phyloP scores from a whole-genome alignment of 2,797 vertebrate genomes.

The Halcyon leucocephala region DNA sequence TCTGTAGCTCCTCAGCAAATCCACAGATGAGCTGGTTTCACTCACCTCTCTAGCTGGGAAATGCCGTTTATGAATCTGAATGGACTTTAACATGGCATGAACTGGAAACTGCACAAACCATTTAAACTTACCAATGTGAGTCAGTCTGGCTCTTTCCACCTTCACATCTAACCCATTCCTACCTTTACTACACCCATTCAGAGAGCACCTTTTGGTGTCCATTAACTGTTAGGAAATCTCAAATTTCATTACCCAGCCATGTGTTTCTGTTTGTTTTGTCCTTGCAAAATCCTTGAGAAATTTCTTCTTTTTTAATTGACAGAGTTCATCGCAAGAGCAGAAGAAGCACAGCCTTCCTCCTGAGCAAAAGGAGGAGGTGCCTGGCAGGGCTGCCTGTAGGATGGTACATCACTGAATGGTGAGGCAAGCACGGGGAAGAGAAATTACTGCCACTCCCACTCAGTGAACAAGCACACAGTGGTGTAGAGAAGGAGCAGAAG shows the following conservation, averaged over 20 bases:
- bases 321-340: not conserved
- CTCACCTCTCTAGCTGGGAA: not conserved
- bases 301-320: not conserved
- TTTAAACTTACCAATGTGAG: not conserved
- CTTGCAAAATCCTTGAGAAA: not conserved
- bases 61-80: not conserved
- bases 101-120: not conserved
- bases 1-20: not conserved
- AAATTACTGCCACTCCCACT: not conserved
- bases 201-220: not conserved
- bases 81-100: accelerated
- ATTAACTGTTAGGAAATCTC: not conserved
- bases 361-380: not conserved
- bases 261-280: not conserved
- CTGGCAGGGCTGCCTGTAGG: not conserved
- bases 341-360: not conserved
- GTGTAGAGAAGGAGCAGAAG: not conserved
- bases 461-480: accelerated
- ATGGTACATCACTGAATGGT: not conserved
- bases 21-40: not conserved
- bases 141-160: not conserved
- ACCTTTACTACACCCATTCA: not conserved
- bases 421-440: not conserved
- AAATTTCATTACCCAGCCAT: not conserved
- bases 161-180: not conserved